Base-by-base conservation (phyloP, 2,797 vertebrate genomes). In the Pipistrellus pygmaeus region DNA sequence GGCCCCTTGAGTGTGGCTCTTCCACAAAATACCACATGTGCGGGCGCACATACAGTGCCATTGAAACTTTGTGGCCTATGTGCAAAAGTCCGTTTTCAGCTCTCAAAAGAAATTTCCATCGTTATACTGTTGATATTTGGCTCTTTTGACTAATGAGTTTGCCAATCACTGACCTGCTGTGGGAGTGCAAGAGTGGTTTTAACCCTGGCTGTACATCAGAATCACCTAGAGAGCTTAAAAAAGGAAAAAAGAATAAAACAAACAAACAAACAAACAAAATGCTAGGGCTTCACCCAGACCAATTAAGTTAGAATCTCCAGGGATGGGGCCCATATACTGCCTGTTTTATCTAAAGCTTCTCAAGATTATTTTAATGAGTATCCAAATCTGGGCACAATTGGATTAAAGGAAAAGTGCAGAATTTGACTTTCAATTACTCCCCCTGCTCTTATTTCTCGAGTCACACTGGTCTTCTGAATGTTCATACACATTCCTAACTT, bases 301-400 rank as follows among this genome's bases (percentile, higher is more conserved):
- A 90, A 84, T 60, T 48, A 44, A 93, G 71, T 64, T n/a, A 72
- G 41, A 92, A 53, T 91, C 30, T 94, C 15, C 6, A 46, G 48
- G n/a, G 44, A 44, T 73, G 13, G 8, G 32, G 6, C 2, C 9
- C 32, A 46, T 32, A n/a, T 62, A 53, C 3, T 66, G 23, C 21
- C 62, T 55, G 14, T 44, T 85, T 76, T 41, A 53, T 25, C 27
- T 27, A 48, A 68, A 92, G 10, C 44, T 69, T 73, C 9, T 64
- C 21, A 68, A 68, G 30, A 53, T 82, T 32, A 30, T 85, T 92
- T 95, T 94, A 75, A 32, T 32, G 44, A 91, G 41, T 69, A 88
- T 4, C 14, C 81, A 18, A 62, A 73, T 77, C 62, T 44, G 48
- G 64, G 48, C 76, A 64, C 13, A 82, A 55, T 38, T 93, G 17